Percentiles rank a stretch among this genome's conserved stretches.
phyloP scores from a whole-genome alignment of 2,888 invertebrate genomes.

The Cantharis flavilabris region DNA sequence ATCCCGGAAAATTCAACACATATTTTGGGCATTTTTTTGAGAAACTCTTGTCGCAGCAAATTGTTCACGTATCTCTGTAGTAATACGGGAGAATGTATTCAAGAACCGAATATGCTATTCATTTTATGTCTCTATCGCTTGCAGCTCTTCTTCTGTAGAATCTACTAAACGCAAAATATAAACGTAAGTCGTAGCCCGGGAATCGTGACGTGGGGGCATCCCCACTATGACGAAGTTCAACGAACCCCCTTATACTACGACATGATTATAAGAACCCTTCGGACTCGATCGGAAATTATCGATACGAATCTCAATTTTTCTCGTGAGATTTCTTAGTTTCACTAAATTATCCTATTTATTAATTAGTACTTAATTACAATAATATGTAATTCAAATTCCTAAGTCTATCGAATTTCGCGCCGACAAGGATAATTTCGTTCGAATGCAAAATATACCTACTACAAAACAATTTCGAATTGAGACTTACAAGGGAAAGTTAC shows the following conservation, averaged over 20 bases:
- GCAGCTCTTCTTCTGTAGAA: conserved; percentile 33
- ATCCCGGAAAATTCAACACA: conserved; percentile 40
- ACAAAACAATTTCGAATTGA: neutral
- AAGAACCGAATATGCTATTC: conserved; percentile 21
- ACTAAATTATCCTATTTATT: neutral
- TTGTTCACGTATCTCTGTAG: conserved; percentile 54
- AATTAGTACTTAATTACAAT: neutral
- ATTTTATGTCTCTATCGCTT: conserved; percentile 38
- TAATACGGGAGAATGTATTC: conserved; percentile 49
- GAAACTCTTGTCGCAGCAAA: conserved; percentile 53
- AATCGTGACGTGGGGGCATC: conserved; percentile 49
- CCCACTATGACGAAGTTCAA: conserved; percentile 51
- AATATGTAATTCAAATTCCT: neutral
- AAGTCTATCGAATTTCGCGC: neutral
- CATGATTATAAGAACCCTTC: conserved; percentile 44
- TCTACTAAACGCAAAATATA: conserved; percentile 17
- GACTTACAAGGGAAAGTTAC: neutral
- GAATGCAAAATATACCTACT: neutral
- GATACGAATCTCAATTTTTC: conserved; percentile 38
- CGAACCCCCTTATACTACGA: conserved; percentile 50
- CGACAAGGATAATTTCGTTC: neutral
- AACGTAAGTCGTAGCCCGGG: conserved; percentile 50
- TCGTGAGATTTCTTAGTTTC: conserved; percentile 25
- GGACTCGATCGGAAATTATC: conserved; percentile 40
- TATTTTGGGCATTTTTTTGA: conserved; percentile 54